Percentiles rank a stretch among this genome's conserved stretches.
Conservation (phyloP, 2,113 vertebrate species). For the Poecile atricapillus region DNA sequence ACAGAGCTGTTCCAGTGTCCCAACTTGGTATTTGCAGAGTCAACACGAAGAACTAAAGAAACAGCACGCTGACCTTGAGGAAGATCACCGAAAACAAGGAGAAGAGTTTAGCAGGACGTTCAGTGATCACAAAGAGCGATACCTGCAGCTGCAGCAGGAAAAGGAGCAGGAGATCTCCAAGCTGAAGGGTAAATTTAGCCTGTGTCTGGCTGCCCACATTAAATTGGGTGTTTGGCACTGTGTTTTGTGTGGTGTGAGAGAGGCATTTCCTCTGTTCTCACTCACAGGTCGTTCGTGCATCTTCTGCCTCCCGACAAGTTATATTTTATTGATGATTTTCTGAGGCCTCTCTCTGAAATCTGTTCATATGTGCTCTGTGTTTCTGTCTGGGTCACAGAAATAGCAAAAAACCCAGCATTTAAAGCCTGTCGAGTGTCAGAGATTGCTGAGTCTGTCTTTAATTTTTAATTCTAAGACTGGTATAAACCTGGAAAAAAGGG, state of each 20-base stretch:
- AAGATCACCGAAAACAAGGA: slow-evolving; percentile 84
- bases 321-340: neutral
- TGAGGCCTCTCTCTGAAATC: neutral
- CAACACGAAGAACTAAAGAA: slow-evolving; percentile 95
- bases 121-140: slow-evolving; percentile 85
- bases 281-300: neutral
- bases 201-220: neutral
- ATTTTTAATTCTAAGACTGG: neutral
- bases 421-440: neutral
- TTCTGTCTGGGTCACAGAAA: neutral
- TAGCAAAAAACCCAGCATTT: neutral
- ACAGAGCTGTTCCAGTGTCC: neutral
- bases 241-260: neutral
- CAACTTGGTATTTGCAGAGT: slow-evolving; percentile 76
- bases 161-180: slow-evolving; percentile 88
- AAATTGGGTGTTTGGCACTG: neutral
- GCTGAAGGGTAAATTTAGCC: slow-evolving; percentile 84
- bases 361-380: fast-evolving
- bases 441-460: neutral
- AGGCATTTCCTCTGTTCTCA: neutral
- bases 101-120: slow-evolving; percentile 85
- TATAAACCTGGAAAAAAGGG: neutral
- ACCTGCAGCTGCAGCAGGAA: slow-evolving; percentile 82
- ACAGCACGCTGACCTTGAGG: slow-evolving; percentile 87
- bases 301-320: neutral